Evolutionary conservation across 1,140 invertebrate species (phyloP), one percentile per base, ranked within the genome.

Genomic region (Bombus sylvicola): DNA sequence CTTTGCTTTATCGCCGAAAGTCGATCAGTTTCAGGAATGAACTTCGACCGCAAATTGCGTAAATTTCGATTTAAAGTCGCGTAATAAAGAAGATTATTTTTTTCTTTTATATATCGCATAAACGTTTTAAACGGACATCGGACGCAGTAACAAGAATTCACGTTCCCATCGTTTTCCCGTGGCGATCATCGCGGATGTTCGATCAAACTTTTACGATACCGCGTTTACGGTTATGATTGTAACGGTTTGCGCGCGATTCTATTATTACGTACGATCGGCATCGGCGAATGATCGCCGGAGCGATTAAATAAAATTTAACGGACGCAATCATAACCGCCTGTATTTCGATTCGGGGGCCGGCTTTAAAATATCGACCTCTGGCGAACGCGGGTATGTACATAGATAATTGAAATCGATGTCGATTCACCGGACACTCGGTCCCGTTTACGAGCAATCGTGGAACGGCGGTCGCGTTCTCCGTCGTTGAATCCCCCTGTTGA

Each of bases 301-400:
- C 76, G 76, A 84, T 84, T 84, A 84, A 84, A 84, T 80, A 84
- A 84, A 84, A 84, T 84, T 84, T 79, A 79, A 84, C 66, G 66
- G 25, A 2, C 83, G 76, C 76, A 62, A 84, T 80, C 76, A 72
- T 80, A 72, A 59, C 66, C 66, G 76, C 34, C 68, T 37, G 37
- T 43, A n/a, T 82, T 74, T 31, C 80, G 80, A 82, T 75, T 34
- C n/a, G 71, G 12, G 6, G 12, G 0, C n/a, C 71, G 66, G 59
- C 13, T 75, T 76, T 66, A 83, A 66, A 83, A 83, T 83, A 68
- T 25, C 73, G 28, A 69, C 10, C 47, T 37, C 34, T 13, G 15
- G 18, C 13, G 34, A 39, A 41, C 39, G 37, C 12, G 12, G 5
- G 1, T 37, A 28, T 6, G 28, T 25, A 41, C 47, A 62, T 53